phyloP scores from a whole-genome alignment of 1,140 invertebrate species.

The Chelonus insularis region DNA sequence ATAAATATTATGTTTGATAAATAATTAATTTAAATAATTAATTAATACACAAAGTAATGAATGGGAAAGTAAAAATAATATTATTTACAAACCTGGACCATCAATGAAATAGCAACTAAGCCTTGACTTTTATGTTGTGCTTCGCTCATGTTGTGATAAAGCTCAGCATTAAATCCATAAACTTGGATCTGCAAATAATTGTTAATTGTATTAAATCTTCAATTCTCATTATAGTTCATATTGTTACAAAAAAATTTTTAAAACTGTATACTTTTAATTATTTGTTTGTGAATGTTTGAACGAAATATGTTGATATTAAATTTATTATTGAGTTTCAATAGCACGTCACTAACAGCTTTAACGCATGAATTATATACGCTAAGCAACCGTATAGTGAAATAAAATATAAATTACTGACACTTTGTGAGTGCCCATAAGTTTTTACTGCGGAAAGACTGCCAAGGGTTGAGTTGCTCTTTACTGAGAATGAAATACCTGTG shows the following conservation, averaged over 20 bases:
- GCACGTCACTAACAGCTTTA: neutral
- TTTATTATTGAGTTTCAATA: neutral
- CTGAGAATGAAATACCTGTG: conserved; percentile 34
- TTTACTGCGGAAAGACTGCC: neutral
- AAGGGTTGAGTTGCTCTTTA: neutral
- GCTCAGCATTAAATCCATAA: conserved; percentile 92
- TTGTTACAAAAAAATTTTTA: too few species aligned
- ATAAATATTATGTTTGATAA: too few species aligned
- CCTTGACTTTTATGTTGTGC: conserved; percentile 92
- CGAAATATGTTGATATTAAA: too few species aligned
- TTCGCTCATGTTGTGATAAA: conserved; percentile 96
- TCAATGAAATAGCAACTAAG: conserved; percentile 87
- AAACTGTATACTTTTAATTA: too few species aligned
- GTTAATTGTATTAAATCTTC: too few species aligned
- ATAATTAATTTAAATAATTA: too few species aligned
- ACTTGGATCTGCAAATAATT: conserved; percentile 81
- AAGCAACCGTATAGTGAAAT: conserved; percentile 14
- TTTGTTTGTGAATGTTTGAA: too few species aligned
- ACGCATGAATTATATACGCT: too few species aligned
- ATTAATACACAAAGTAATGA: too few species aligned
- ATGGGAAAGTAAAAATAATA: neutral
- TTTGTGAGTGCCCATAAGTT: conserved; percentile 18
- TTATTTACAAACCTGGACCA: conserved; percentile 79
- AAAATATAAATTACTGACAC: conserved; percentile 31
- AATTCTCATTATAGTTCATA: too few species aligned